Evolutionary conservation across 2,113 vertebrate species (phyloP), one percentile per base, ranked within the genome.

Genomic region (Stercorarius parasiticus): DNA sequence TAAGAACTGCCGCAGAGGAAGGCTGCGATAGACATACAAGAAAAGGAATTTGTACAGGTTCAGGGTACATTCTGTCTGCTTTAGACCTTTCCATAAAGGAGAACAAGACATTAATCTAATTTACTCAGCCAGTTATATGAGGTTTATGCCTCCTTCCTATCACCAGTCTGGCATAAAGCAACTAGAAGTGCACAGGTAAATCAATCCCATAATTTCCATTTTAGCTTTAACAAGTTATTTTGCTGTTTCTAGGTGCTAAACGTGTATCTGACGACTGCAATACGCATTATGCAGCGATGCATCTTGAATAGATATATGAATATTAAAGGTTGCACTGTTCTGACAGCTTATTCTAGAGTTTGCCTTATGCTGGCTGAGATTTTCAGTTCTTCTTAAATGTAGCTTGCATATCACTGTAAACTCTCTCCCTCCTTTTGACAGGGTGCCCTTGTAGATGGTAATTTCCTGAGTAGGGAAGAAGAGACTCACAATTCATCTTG

Each of bases 381-480:
- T 95, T 97, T 96, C 95, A 95, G 96, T 95, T 97, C 93, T 97
- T 97, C 95, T 95, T 94, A 96, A 92, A 92, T 93, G 93, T 94
- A 97, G 93, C 85, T 96, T 97, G 74, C 88, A 76, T 86, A 92
- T 97, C 96, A 96, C 85, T 89, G 95, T 91, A 95, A 95, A 82
- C 67, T 69, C 89, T 71, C 77, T 97, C 89, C 64, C 71, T 90
- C 55, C 82, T 96, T 95, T 93, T 97, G 96, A 97, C 94, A 97
- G 94, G 97, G 87, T 97, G 95, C 96, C 97, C 95, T 98, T 97
- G 95, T 88, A 96, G 96, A 97, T 95, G 93, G 81, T 97, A 97
- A 97, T 97, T 97, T 97, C 88, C 90, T 14, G 27, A 50, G 36
- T 1, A 71, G 78, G 74, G 71, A 90, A 94, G 91, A 91, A 85